Evolutionary conservation across 2,888 invertebrate genomes (phyloP).

Genomic region (Erebia epiphron): DNA sequence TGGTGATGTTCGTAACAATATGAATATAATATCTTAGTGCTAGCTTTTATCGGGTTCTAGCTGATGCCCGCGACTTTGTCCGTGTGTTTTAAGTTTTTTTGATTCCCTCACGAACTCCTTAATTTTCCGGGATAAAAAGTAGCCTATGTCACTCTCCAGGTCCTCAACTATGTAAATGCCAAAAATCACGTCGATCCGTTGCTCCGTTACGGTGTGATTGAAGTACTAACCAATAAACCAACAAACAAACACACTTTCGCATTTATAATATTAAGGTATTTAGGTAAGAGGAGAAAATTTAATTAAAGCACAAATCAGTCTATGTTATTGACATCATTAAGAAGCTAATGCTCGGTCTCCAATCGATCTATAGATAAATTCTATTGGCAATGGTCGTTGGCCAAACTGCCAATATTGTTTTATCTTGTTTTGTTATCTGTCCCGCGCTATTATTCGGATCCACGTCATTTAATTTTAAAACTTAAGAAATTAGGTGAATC

Average conservation of each 20-base stretch:
- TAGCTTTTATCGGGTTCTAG: not conserved
- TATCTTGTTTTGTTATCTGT: constrained; percentile 19
- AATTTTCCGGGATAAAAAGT: too few relatives aligned
- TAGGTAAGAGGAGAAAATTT: not conserved
- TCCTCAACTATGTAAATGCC: too few relatives aligned
- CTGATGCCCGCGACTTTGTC: too few relatives aligned
- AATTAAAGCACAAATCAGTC: constrained; percentile 26
- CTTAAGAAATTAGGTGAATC: not conserved
- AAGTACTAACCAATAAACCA: too few relatives aligned
- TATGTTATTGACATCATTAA: constrained; percentile 33
- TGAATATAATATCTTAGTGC: too few relatives aligned
- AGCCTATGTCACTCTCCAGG: too few relatives aligned
- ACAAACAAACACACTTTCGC: too few relatives aligned
- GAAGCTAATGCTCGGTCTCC: constrained; percentile 30
- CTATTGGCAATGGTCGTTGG: constrained; percentile 34
- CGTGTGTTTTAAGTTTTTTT: too few relatives aligned
- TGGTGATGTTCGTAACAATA: not conserved
- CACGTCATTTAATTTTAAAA: constrained; percentile 11
- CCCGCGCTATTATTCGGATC: not conserved
- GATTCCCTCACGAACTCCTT: too few relatives aligned
- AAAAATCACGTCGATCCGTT: too few relatives aligned
- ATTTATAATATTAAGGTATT: too few relatives aligned
- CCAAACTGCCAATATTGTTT: constrained; percentile 32
- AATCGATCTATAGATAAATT: constrained; percentile 33
- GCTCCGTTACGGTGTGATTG: too few relatives aligned